Conservation (phyloP, 2,797 vertebrate species). For the Bovichtus variegatus region DNA sequence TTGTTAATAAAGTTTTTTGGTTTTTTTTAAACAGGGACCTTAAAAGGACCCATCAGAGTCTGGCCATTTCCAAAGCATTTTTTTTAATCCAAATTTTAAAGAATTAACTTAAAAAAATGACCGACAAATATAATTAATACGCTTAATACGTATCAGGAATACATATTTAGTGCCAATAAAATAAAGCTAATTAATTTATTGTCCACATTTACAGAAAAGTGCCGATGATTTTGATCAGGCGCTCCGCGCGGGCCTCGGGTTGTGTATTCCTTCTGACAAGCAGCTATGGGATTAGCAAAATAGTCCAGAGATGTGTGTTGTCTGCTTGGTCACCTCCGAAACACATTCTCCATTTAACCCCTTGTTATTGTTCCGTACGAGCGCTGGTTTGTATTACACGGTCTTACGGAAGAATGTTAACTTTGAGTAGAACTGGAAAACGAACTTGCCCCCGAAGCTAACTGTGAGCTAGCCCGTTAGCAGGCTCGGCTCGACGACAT, state of each 20-base stretch:
- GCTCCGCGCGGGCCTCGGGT: conserved; percentile 30
- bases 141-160: rapidly evolving
- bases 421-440: conserved; percentile 30
- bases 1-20: conserved; percentile 29
- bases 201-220: not conserved
- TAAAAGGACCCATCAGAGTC: conserved; percentile 10
- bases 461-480: conserved; percentile 49
- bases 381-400: not conserved
- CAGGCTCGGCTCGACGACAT: conserved; percentile 62
- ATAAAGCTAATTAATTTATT: rapidly evolving
- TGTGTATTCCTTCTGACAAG: conserved; percentile 57
- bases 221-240: conserved; percentile 63
- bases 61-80: not conserved
- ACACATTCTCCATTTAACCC: conserved; percentile 16
- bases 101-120: not conserved
- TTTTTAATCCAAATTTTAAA: not conserved
- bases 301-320: conserved; percentile 50
- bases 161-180: not conserved
- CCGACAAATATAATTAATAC: rapidly evolving
- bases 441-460: conserved; percentile 55
- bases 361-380: not conserved
- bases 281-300: conserved; percentile 74
- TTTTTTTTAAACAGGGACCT: conserved; percentile 8
- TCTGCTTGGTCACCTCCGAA: conserved; percentile 39
- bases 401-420: conserved; percentile 23